Evolutionary conservation across 2,113 vertebrate species (phyloP).

Genomic region (Salminus brasiliensis): DNA sequence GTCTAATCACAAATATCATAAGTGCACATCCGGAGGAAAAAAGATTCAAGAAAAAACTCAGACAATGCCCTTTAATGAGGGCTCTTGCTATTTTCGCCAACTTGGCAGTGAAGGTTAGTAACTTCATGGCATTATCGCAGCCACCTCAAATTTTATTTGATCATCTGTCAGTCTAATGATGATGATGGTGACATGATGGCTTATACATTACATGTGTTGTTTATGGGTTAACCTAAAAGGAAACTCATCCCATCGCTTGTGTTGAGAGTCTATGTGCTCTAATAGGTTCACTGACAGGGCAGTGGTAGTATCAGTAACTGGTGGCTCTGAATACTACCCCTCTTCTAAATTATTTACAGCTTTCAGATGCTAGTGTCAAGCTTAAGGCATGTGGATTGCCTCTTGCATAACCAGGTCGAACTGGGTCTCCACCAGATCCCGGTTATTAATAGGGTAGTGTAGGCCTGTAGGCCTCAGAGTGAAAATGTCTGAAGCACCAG

Average conservation of each 20-base stretch:
- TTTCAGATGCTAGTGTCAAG: neutral
- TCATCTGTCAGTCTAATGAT: no score
- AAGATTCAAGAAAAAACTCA: no score
- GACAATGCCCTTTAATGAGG: no score
- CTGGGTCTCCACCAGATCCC: neutral
- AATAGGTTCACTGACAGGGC: neutral
- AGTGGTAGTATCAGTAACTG: neutral
- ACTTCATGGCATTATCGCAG: no score
- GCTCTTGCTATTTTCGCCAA: no score
- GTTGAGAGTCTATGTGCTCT: neutral
- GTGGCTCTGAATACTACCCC: neutral
- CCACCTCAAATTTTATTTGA: neutral
- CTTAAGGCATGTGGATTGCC: neutral
- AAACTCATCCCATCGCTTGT: neutral
- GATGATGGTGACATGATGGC: neutral
- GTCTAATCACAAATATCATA: no score
- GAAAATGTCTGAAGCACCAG: neutral
- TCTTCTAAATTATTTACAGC: neutral
- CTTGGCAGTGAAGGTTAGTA: no score
- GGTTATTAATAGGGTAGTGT: neutral
- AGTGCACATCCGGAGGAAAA: no score
- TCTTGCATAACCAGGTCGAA: neutral
- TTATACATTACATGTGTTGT: neutral
- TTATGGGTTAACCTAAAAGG: neutral
- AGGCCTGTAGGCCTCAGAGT: constrained; percentile 1